Base-by-base conservation (phyloP, 35 echinoderm and acorn worm species). In the Heliocidaris erythrogramma region DNA sequence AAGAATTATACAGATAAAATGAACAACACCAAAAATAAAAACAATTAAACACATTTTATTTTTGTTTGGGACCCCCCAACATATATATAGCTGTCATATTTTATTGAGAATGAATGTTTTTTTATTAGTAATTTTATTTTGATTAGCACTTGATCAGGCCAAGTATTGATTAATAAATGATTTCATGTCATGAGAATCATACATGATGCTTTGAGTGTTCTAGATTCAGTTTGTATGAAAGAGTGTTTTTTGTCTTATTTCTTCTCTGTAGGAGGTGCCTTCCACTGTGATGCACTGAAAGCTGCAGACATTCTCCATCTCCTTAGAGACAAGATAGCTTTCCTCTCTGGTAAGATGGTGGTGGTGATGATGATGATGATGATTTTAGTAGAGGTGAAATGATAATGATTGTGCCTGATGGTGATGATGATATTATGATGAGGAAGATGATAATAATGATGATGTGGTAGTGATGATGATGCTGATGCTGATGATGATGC, bases 301-400 rank as follows among this genome's bases (percentile, higher is more conserved):
- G 97, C 97, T 18, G 94, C 94, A 49, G 96, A 97, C 92, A 93
- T 97, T n/a, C 90, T 97, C 16, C 95, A 95, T 52, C 90, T 97
- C 24, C 97, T 97, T 85, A 92, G 94, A 59, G 97, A 95, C 31
- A 96, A 97, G 95, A 90, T 97, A 48, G 97, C 97, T 49, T 96
- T 95, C 87, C 86, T 96, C 59, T 96, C 97, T 94, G 97, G 97
- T 97, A 88, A 53, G 89, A 49, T 91, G 89, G 1, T 49, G 31
- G 1, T 89, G 5, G 0, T 89, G 86, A 89, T 89, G 86, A n/a
- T 86, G 13, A 86, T 86, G 85, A 86, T 86, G 21, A 29, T 86
- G 1, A 56, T 53, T 53, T 53, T n/a, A 9, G 85, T 86, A 31
- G 30, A 4, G 5, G 16, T 85, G 84, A 4, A 31, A 71, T 71